Conservation (phyloP, 2,113 vertebrate genomes). For the rabbit (Oryctolagus cuniculus) region DNA sequence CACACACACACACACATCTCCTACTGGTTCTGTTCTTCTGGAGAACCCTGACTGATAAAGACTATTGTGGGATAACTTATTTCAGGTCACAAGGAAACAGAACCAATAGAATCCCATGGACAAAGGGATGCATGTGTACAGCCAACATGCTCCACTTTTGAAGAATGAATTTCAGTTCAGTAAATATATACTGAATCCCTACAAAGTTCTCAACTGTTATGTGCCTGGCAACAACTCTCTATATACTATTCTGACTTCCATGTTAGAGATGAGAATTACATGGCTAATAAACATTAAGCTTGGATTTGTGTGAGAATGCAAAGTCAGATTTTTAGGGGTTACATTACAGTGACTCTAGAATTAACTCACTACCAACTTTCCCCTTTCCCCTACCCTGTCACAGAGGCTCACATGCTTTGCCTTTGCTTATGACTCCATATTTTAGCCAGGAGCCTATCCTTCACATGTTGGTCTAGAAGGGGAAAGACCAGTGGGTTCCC, state of each 20-base stretch:
- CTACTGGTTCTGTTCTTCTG: not conserved
- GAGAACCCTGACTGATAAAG: not conserved
- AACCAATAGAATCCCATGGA: not conserved
- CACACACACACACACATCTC: not conserved
- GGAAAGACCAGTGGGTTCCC: not conserved
- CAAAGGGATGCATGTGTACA: not conserved
- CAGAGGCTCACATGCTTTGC: not conserved
- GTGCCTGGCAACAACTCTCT: not conserved
- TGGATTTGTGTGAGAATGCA: not conserved
- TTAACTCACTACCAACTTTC: not conserved
- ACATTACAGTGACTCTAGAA: not conserved
- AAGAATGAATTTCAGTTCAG: not conserved
- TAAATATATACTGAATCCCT: not conserved
- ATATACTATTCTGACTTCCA: not conserved
- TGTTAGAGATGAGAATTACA: not conserved
- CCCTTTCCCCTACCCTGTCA: no score
- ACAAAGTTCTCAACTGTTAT: not conserved
- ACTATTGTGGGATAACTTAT: not conserved
- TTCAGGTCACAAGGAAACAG: not conserved
- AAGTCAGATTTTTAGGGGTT: not conserved
- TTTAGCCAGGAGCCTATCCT: not conserved
- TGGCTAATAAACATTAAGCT: not conserved
- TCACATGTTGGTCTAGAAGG: not conserved
- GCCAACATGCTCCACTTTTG: not conserved
- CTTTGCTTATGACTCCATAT: not conserved